phyloP scores from a whole-genome alignment of 2,888 invertebrate genomes.

The Aphidoletes aphidimyza region DNA sequence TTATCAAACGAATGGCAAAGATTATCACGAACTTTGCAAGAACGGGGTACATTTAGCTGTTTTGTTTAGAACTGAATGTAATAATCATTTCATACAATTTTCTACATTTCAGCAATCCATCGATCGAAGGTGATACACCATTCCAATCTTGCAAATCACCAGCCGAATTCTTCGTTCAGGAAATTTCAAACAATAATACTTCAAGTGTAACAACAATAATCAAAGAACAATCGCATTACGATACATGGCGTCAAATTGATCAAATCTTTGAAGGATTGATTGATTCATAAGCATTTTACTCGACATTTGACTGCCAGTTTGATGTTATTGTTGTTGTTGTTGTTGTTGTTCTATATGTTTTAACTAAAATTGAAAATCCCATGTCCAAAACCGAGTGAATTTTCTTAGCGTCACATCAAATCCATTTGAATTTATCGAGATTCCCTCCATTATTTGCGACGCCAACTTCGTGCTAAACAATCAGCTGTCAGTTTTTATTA shows the following conservation, averaged over 20 bases:
- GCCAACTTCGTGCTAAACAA: too few species aligned
- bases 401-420: too few species aligned
- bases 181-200: not conserved
- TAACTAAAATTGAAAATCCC: too few species aligned
- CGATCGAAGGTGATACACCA: slow-evolving; percentile 23
- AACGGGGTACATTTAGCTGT: not conserved
- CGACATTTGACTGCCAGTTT: too few species aligned
- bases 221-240: not conserved
- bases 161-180: not conserved
- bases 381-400: too few species aligned
- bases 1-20: not conserved
- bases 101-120: slow-evolving; percentile 6
- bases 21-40: not conserved
- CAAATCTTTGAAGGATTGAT: not conserved
- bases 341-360: too few species aligned
- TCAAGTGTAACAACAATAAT: not conserved
- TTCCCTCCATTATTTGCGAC: too few species aligned
- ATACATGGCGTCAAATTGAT: slow-evolving; percentile 12
- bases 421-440: too few species aligned
- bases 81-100: not conserved
- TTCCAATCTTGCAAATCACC: not conserved
- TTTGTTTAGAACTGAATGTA: not conserved
- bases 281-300: too few species aligned
- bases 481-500: too few species aligned
- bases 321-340: too few species aligned